Base-by-base conservation (phyloP, 2,797 vertebrate genomes). In the Melanotaenia parkinsoni region DNA sequence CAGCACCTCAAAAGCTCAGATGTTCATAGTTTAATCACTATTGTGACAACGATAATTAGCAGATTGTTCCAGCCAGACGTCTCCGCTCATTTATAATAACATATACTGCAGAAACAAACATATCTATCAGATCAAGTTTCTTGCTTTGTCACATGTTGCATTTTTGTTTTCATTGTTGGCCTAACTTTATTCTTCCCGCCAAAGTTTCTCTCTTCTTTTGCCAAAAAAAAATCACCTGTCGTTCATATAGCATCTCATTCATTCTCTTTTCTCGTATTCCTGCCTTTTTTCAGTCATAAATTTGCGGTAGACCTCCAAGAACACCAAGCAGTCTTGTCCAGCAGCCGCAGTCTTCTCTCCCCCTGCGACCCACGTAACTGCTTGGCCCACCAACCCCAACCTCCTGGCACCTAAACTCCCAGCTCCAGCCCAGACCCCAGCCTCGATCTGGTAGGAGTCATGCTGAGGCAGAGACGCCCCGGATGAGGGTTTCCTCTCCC, bases 361-460 rank as follows among this genome's bases (percentile, higher is more conserved):
- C 95, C 95, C 78, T 95, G 95, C 86, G 94, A 96, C 89, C 96
- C 96, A 80, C 94, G 95, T 93, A 96, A 90, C 93, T 95, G 95
- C 93, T 94, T 96, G 91, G 88, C 95, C 88, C 95, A 93, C 82
- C 95, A 92, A 58, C 90, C 94, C 87, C 94, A 94, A 62, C 91
- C 93, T 81, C 94, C 95, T 60, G 89, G 91, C 73, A 93, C 94
- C 84, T 96, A 95, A 88, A 10, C 50, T 11, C 51, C 9, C 74
- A 1, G 57, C 43, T 56, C 73, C 66, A 26, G 60, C 58, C 63
- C 61, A 22, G 73, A 37, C 37, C 70, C 28, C 4, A 33, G 45
- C 67, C 64, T 61, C 24, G 22, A 60, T 53, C 76, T 56, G 67
- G 64, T 57, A 54, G 71, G 63, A 76, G 76, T 68, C 84, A 37